These are phyloP conservation scores for Hephaestus fuliginosus DNA, from an alignment of 2,797 vertebrate genomes.

Conservation along the genomic window DNA sequence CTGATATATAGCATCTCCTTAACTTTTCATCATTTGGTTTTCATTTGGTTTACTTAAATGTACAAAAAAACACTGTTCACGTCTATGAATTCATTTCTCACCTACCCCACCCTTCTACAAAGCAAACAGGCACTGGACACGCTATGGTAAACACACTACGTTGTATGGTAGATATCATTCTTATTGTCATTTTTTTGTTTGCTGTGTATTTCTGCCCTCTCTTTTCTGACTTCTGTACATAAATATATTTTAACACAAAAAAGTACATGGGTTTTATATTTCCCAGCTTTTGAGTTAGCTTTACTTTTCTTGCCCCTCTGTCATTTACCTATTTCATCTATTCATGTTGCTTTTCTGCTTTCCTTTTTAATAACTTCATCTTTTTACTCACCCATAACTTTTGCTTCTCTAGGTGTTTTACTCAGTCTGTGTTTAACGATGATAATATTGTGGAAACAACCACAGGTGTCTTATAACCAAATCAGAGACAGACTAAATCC, in stretches of 20 bases:
- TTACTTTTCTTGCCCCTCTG: constrained; percentile 14
- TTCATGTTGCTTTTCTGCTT: constrained; percentile 32
- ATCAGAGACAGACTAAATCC: constrained; percentile 1
- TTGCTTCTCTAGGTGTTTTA: constrained; percentile 40
- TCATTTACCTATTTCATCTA: constrained; percentile 36
- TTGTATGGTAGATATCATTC: constrained; percentile 99
- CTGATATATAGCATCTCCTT: constrained; percentile 89
- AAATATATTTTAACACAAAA: constrained; percentile 51
- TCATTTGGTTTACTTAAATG: constrained; percentile 68
- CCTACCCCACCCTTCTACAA: constrained; percentile 89
- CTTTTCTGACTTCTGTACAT: constrained; percentile 68
- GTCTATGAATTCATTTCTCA: constrained; percentile 92
- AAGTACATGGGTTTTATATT: constrained; percentile 78
- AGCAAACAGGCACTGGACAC: constrained; percentile 97
- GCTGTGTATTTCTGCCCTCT: constrained; percentile 87
- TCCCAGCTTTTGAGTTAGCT: constrained; percentile 42
- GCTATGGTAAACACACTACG: constrained; percentile 99
- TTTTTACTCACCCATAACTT: constrained; percentile 32
- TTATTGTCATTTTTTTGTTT: constrained; percentile 87
- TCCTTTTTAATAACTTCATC: constrained; percentile 37
- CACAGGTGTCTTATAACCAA: not conserved
- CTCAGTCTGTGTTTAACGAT: constrained; percentile 8
- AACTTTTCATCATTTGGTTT: constrained; percentile 81
- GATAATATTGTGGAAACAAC: not conserved
- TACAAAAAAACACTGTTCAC: constrained; percentile 88